Evolutionary conservation across 2,113 vertebrate genomes (phyloP).

Genomic region (Argyrosomus japonicus): DNA sequence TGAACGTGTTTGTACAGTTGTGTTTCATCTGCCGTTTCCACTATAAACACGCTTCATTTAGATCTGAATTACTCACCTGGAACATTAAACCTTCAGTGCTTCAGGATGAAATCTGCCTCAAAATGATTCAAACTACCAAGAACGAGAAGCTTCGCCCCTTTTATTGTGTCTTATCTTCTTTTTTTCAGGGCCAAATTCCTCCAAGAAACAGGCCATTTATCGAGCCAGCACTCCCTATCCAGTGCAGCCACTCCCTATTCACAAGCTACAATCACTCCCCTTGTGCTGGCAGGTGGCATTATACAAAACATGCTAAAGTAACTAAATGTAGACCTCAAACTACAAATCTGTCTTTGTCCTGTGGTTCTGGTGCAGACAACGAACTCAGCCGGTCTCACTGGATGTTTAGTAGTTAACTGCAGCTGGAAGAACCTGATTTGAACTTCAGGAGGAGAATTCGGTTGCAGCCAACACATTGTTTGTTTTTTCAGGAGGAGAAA

Average conservation of each 20-base stretch:
- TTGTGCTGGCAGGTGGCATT: background rate
- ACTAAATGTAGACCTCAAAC: background rate
- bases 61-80: background rate
- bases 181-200: constrained; percentile 1
- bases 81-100: background rate
- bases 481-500: constrained; percentile 1
- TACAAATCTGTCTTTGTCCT: background rate
- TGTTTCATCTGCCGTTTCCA: background rate
- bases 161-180: constrained; percentile 24
- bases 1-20: constrained; percentile 34
- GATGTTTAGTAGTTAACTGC: background rate
- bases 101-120: background rate
- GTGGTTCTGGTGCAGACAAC: background rate
- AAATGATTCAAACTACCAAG: background rate
- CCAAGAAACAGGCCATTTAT: constrained; percentile 2
- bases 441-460: background rate
- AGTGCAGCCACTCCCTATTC: background rate
- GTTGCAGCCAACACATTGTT: constrained; percentile 9
- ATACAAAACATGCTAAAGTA: background rate
- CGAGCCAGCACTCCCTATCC: background rate
- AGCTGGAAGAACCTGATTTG: constrained; percentile 53
- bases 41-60: background rate
- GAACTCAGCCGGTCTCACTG: background rate
- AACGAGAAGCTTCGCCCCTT: background rate
- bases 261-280: constrained; percentile 3